These are phyloP conservation scores for Mastomys coucha DNA, from an alignment of 2,113 vertebrate genomes.

Conservation along the genomic window DNA sequence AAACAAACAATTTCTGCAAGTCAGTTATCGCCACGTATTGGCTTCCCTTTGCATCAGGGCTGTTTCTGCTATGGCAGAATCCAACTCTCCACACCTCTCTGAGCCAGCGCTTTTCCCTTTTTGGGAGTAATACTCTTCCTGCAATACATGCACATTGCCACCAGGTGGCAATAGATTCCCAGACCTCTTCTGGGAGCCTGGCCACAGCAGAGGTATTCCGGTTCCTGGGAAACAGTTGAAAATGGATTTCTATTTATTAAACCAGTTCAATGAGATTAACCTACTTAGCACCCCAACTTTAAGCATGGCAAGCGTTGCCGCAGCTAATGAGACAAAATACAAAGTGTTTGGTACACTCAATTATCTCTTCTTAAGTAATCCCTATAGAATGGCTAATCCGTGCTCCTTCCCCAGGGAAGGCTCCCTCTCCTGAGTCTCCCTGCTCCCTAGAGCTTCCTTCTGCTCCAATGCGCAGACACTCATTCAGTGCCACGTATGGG, in stretches of 20 bases:
- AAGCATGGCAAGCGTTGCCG: slow-evolving; percentile 57
- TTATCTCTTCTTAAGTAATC: slow-evolving; percentile 73
- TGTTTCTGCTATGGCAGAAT: not conserved
- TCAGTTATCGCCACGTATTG: not conserved
- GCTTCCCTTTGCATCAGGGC: not conserved
- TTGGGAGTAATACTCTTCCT: slow-evolving; percentile 71
- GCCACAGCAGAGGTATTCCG: not conserved
- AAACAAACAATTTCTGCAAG: not conserved
- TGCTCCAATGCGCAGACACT: not conserved
- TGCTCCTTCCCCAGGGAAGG: slow-evolving; percentile 18
- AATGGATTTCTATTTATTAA: slow-evolving; percentile 75
- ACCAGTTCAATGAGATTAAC: slow-evolving; percentile 74
- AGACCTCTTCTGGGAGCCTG: not conserved
- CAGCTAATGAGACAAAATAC: slow-evolving; percentile 75
- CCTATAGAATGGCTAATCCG: slow-evolving; percentile 59
- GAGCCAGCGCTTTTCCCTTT: not conserved
- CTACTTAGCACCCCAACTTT: slow-evolving; percentile 57
- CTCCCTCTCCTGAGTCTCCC: not conserved
- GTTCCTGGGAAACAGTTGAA: not conserved
- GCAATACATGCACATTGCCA: slow-evolving; percentile 66
- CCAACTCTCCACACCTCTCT: not conserved
- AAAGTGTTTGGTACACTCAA: slow-evolving; percentile 71
- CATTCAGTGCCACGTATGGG: not conserved
- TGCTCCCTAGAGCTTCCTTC: not conserved
- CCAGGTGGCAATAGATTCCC: slow-evolving; percentile 75